Conservation (phyloP, 2,888 invertebrate genomes). For the Julus scandinavius region DNA sequence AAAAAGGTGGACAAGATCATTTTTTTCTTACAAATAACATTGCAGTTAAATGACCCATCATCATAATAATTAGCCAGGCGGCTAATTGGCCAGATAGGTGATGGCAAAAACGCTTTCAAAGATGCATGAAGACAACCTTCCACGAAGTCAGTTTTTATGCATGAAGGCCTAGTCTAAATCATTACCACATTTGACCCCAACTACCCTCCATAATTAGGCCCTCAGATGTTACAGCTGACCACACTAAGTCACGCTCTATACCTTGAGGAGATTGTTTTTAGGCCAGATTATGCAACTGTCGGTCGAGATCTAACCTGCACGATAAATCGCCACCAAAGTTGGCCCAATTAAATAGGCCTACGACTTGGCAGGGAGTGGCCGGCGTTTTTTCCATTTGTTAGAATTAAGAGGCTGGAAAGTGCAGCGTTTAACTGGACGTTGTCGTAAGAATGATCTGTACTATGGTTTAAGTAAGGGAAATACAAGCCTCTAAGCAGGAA, state of each 20-base stretch:
- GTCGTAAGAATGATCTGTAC: background rate
- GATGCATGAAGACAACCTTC: too few species aligned
- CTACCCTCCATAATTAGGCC: background rate
- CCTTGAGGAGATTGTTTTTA: background rate
- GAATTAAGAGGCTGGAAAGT: background rate
- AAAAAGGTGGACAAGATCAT: too few species aligned
- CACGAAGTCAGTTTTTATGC: background rate
- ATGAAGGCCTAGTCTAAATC: background rate
- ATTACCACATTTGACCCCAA: background rate
- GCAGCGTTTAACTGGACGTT: background rate
- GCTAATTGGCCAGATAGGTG: too few species aligned
- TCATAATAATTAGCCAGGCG: too few species aligned
- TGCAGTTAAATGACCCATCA: too few species aligned
- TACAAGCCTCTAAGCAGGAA: background rate
- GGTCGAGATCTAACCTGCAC: background rate
- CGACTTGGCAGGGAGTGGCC: constrained; percentile 21
- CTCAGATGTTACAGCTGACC: background rate
- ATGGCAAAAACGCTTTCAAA: too few species aligned
- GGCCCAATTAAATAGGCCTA: background rate
- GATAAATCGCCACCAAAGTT: background rate
- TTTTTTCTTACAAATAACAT: too few species aligned
- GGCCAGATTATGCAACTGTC: background rate
- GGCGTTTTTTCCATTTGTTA: background rate
- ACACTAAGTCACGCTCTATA: background rate
- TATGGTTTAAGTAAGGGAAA: background rate